phyloP scores from a whole-genome alignment of 2,888 invertebrate species.

The Ophion ventricosus region DNA sequence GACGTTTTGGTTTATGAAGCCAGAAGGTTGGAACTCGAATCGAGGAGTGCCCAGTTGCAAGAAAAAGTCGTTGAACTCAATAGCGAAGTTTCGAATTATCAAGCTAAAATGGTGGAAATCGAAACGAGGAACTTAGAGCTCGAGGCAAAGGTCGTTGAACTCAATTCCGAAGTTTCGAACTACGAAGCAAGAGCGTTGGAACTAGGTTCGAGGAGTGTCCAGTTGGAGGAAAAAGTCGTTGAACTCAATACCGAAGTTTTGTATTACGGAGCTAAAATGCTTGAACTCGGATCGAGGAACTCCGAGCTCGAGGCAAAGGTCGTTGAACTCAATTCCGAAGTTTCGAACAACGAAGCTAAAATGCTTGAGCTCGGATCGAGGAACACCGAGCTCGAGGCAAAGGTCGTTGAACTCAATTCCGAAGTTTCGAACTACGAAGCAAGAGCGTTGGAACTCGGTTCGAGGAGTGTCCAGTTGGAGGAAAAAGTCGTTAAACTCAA shows the following conservation, averaged over 20 bases:
- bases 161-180: conserved; percentile 55
- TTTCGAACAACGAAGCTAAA: too few species aligned
- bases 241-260: conserved; percentile 3
- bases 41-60: conserved; percentile 35
- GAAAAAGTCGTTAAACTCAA: conserved; percentile 8
- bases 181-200: neutral
- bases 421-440: conserved; percentile 50
- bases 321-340: neutral
- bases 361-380: conserved; percentile 60
- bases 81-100: conserved; percentile 48
- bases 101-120: neutral
- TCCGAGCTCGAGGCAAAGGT: conserved; percentile 44
- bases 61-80: conserved; percentile 28
- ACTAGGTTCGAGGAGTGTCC: neutral
- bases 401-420: conserved; percentile 23
- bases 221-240: conserved; percentile 16
- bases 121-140: conserved; percentile 1
- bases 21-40: conserved; percentile 53
- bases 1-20: too few species aligned
- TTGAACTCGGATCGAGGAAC: conserved; percentile 29
- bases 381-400: neutral
- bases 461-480: conserved; percentile 19
- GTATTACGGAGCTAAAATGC: conserved; percentile 80
- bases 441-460: neutral
- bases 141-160: conserved; percentile 2